Base-by-base conservation (phyloP, 2,113 vertebrate species). In the Oxyura jamaicensis region DNA sequence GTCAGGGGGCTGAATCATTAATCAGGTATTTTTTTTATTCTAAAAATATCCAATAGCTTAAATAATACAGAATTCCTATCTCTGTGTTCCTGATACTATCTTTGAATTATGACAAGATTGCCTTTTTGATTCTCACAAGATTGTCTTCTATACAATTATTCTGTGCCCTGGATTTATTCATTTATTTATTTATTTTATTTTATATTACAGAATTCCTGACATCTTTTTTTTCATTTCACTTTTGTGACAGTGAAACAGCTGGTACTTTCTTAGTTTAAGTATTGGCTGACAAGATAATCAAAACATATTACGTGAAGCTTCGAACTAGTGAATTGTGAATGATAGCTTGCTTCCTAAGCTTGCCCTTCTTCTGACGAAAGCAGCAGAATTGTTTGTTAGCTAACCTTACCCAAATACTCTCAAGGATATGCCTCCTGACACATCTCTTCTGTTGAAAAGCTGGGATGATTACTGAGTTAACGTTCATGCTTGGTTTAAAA, bases 401-500 rank as follows among this genome's bases (percentile, higher is more conserved):
- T 22, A 90, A 63, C 52, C 25, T 79, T 88, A 60, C 35, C 52
- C 46, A 75, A 62, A 79, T 82, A 50, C 67, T 83, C 75, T 74
- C 9, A 16, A 80, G 89, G 83, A 81, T 90, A 65, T 92, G 53
- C 7, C 39, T 97, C 12, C 80, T 76, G 73, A 48, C 74, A 87
- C 72, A 56, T 48, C 62, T 82, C 58, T 83, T 71, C 87, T 52
- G 28, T 83, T 82, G n/a, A 91, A 84, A 91, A 84, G 50, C 55
- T 92, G 53, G 93, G 42, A 83, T 89, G 52, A 71, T 90, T 62
- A 71, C 21, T 0, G 4, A 41, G 35, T 85, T 95, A 88, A 86
- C 48, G 56, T 92, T 72, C 83, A 65, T 62, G 60, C 80, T 92
- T 81, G 63, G 86, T 86, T 86, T 76, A 58, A 90, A 94, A 86